phyloP scores from a whole-genome alignment of 35 echinoderm and acorn worm genomes.

The Patiria miniata region DNA sequence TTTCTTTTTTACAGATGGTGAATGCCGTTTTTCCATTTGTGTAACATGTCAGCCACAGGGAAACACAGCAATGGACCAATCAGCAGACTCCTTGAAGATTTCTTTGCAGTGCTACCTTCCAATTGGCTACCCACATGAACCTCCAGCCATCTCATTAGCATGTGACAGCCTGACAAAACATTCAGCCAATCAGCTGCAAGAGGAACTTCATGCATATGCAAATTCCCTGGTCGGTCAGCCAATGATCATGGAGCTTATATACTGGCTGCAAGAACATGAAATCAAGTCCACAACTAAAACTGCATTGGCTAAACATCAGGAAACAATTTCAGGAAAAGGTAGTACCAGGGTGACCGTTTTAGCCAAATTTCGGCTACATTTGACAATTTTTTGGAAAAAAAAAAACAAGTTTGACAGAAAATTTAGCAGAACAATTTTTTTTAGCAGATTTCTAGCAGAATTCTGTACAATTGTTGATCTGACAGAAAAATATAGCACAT shows the following conservation, averaged over 20 bases:
- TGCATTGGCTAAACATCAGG: too few relatives aligned
- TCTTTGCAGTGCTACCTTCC: neutral
- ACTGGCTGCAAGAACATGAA: constrained; percentile 15
- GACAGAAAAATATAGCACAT: too few relatives aligned
- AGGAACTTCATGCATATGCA: constrained; percentile 18
- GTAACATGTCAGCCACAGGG: neutral
- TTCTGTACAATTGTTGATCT: too few relatives aligned
- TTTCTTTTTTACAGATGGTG: neutral
- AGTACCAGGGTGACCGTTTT: too few relatives aligned
- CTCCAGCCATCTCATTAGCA: constrained; percentile 32
- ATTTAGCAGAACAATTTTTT: too few relatives aligned
- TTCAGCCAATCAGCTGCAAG: constrained; percentile 24
- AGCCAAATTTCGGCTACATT: too few relatives aligned
- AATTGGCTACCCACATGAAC: constrained; percentile 12
- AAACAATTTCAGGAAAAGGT: too few relatives aligned
- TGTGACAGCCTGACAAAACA: neutral
- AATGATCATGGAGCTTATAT: constrained; percentile 40
- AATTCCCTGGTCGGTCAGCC: constrained; percentile 22
- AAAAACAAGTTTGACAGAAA: too few relatives aligned
- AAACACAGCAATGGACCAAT: neutral
- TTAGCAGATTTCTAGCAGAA: too few relatives aligned
- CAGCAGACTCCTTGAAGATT: neutral
- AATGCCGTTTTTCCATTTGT: neutral
- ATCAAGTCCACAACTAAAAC: neutral
- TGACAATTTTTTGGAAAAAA: too few relatives aligned